Evolutionary conservation across 2,797 vertebrate species (phyloP).

Genomic region (Enteromius afrohamiltoni): DNA sequence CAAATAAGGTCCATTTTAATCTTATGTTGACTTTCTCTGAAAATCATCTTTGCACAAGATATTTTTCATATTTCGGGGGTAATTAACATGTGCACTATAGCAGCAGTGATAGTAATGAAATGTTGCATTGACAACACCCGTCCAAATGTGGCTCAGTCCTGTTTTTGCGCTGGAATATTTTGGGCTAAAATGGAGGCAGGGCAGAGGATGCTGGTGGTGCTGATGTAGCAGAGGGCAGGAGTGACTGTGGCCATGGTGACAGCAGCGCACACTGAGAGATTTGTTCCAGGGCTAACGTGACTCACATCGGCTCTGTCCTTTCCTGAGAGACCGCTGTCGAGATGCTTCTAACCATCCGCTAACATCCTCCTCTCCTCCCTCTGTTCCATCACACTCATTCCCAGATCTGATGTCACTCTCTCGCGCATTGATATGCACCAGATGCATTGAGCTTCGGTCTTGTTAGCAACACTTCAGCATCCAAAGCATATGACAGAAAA

Average conservation of each 20-base stretch:
- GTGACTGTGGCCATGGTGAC: conserved; percentile 70
- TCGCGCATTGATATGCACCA: not conserved
- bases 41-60: not conserved
- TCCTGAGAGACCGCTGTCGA: conserved; percentile 51
- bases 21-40: not conserved
- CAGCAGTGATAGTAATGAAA: not conserved
- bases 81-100: not conserved
- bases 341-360: conserved; percentile 50
- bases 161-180: conserved; percentile 32
- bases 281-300: conserved; percentile 59
- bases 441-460: not conserved
- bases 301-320: conserved; percentile 62
- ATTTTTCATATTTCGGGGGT: not conserved
- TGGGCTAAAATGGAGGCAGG: conserved; percentile 70
- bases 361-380: not conserved
- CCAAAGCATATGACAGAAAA: not conserved
- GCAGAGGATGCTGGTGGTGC: conserved; percentile 61
- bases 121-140: not conserved
- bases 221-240: conserved; percentile 64
- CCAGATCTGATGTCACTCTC: conserved; percentile 11
- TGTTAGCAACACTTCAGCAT: not conserved
- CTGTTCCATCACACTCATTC: not conserved
- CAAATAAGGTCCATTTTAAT: not conserved
- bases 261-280: conserved; percentile 59
- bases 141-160: not conserved